These are phyloP conservation scores for Macrotrachela quadricornifera DNA, from an alignment of 1,140 invertebrate genomes.

Conservation along the genomic window DNA sequence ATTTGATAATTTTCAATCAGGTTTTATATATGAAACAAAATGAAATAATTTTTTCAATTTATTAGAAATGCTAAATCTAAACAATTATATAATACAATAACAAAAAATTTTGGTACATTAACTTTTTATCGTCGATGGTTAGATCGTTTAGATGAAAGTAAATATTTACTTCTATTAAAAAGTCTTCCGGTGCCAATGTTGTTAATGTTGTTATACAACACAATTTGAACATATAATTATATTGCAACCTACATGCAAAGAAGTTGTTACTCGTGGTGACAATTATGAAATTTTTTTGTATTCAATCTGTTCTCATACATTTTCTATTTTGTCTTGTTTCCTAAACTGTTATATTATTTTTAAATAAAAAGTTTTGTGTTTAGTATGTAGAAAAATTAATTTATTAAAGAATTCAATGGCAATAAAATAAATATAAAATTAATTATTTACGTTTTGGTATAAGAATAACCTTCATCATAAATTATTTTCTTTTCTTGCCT, in stretches of 20 bases:
- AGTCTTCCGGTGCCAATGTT: conserved; percentile 72
- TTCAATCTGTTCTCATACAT: too few species aligned
- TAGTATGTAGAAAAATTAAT: too few species aligned
- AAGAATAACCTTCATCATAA: too few species aligned
- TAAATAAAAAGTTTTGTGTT: too few species aligned
- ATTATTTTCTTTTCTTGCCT: too few species aligned
- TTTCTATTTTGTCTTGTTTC: too few species aligned
- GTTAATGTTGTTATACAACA: conserved; percentile 91
- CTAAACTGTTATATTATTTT: too few species aligned
- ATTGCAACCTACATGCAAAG: conserved; percentile 88
- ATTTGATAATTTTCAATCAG: too few species aligned
- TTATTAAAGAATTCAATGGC: too few species aligned
- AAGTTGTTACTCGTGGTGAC: conserved; percentile 78
- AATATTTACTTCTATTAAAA: conserved; percentile 93
- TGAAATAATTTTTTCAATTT: conserved; percentile 14
- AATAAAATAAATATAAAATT: too few species aligned
- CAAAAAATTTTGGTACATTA: conserved; percentile 88
- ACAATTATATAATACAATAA: conserved; percentile 72
- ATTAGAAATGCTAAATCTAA: conserved; percentile 67
- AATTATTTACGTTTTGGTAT: too few species aligned
- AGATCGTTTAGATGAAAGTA: conserved; percentile 78
- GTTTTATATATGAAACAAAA: too few species aligned
- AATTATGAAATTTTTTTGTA: conserved; percentile 49
- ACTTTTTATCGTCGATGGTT: conserved; percentile 98
- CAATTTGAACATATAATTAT: conserved; percentile 98